Conservation (phyloP, 2,888 invertebrate genomes). For the Argyresthia goedartella region DNA sequence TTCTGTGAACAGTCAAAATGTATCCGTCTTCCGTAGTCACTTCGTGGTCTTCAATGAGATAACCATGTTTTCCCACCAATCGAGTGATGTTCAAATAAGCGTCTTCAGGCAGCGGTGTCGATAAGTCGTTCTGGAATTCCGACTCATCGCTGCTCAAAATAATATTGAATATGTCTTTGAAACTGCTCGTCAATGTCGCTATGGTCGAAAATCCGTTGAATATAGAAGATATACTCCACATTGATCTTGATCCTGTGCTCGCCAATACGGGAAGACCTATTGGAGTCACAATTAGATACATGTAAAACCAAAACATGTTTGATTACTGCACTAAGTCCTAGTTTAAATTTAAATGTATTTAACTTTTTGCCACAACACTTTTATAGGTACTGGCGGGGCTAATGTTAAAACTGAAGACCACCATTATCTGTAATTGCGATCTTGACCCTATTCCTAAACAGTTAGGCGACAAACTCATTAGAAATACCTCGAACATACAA, state of each 20-base stretch:
- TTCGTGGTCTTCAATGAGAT: slow-evolving; percentile 32
- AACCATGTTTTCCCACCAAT: slow-evolving; percentile 31
- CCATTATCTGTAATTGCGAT: too few species aligned
- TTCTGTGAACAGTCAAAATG: slow-evolving; percentile 37
- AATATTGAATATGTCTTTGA: slow-evolving; percentile 12
- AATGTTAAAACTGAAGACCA: too few species aligned
- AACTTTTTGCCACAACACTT: too few species aligned
- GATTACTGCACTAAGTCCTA: not conserved
- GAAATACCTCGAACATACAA: too few species aligned
- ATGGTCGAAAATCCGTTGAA: not conserved
- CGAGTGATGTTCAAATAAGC: slow-evolving; percentile 29
- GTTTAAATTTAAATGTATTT: too few species aligned
- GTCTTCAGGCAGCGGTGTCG: slow-evolving; percentile 21
- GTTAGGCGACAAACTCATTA: too few species aligned
- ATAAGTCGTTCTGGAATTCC: not conserved
- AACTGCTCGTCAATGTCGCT: slow-evolving; percentile 9
- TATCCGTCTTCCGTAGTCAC: slow-evolving; percentile 44
- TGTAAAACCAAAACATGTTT: not conserved
- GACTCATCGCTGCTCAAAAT: slow-evolving; percentile 5
- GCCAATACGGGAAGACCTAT: not conserved
- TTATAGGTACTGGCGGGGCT: too few species aligned
- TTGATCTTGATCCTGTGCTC: too few species aligned
- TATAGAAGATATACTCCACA: not conserved
- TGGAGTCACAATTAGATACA: not conserved
- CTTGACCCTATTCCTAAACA: too few species aligned